Base-by-base conservation (phyloP, 2,797 vertebrate genomes). In the Atherinosoma microstoma region DNA sequence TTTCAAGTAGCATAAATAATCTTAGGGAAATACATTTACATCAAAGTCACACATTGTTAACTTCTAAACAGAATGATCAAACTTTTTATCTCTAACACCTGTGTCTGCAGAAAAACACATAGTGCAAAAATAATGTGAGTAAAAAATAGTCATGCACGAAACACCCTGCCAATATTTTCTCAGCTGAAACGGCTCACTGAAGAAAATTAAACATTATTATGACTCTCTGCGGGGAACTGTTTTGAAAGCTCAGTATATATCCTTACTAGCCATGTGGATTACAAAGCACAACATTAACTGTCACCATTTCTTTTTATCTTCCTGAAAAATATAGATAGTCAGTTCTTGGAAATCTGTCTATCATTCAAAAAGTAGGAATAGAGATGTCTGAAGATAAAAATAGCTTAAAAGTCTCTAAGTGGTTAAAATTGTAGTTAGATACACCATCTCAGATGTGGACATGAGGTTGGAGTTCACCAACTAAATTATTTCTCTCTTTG, bases 401-500 rank as follows among this genome's bases (percentile, higher is more conserved):
- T 32, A 3, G 42, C 22, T 61, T 16, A 76, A 58, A 54, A 66
- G 29, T 27, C 24, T 27, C 24, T 27, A 27, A 27, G 2, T 35
- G 42, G 34, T 27, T 35, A 75, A 72, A 58, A 54, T 27, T 22
- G 53, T 64, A 8, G 49, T 35, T 70, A 64, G 84, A 58, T 18
- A 27, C 24, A 27, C 24, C 24, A 27, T 42, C 45, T 78, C 53
- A 68, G 64, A 72, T 56, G 63, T 70, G 54, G 67, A 81, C 42
- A 67, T 35, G 9, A 53, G 74, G 80, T 77, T 76, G 82, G 65
- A 78, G 82, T 82, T 87, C 24, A 27, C 24, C 83, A 83, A 42
- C 72, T 82, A 74, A 59, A 85, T 86, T 84, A 64, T 87, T 79
- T 56, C 38, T 72, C 84, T 82, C 89, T 87, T 76, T 62, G 0